Conservation (phyloP, 2,797 vertebrate genomes). For the Chiloscyllium punctatum region DNA sequence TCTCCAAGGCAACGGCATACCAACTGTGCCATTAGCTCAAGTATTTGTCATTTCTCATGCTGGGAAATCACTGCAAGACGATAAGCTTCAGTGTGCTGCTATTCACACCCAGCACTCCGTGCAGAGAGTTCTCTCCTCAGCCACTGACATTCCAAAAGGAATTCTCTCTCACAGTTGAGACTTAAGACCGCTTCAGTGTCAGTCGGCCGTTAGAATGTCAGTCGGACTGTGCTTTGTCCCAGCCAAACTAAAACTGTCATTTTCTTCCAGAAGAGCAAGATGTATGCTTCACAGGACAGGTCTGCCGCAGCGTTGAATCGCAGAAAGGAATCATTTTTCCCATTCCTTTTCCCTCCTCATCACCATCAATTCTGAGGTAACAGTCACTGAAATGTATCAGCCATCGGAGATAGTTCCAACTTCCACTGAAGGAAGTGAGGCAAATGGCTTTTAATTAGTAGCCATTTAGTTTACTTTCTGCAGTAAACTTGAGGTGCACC, state of each 20-base stretch:
- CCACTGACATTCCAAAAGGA: not conserved
- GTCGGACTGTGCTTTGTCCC: not conserved
- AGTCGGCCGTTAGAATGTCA: not conserved
- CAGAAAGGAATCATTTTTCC: not conserved
- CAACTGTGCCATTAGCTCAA: not conserved
- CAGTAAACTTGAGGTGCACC: not conserved
- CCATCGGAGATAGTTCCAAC: not conserved
- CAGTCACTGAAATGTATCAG: not conserved
- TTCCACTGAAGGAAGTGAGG: not conserved
- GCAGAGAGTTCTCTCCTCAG: not conserved
- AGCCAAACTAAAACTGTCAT: not conserved
- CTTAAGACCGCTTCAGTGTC: not conserved
- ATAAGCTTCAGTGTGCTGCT: not conserved
- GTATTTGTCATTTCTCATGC: not conserved
- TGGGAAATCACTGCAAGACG: not conserved
- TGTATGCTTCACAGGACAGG: not conserved
- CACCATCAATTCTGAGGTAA: not conserved
- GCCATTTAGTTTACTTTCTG: not conserved
- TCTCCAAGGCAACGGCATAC: conserved; percentile 30
- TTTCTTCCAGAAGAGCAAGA: not conserved
- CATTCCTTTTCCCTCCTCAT: not conserved
- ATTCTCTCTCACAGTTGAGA: not conserved
- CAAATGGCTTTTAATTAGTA: not conserved
- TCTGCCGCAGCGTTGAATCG: not conserved
- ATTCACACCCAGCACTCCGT: not conserved